Evolutionary conservation across 1,140 invertebrate genomes (phyloP).

Genomic region (Bombus impatiens): DNA sequence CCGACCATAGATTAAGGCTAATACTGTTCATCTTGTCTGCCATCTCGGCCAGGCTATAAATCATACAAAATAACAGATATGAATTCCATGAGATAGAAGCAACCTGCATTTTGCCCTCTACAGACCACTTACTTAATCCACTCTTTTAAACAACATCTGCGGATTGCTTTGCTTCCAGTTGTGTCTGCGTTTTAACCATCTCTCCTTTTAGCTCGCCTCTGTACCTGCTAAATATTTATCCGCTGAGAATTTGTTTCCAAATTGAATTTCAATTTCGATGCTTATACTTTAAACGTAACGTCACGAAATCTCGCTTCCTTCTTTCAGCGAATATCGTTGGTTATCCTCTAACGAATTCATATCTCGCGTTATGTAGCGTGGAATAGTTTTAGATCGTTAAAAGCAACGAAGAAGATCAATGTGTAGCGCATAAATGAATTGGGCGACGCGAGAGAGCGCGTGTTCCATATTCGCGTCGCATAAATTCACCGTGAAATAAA

Average conservation of each 20-base stretch:
- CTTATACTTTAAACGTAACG: no score
- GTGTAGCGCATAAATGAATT: neutral
- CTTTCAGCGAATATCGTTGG: neutral
- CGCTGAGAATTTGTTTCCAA: no score
- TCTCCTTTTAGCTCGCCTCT: neutral
- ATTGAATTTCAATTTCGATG: no score
- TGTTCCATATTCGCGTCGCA: neutral
- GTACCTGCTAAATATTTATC: neutral
- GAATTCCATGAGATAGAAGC: no score
- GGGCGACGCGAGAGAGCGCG: neutral
- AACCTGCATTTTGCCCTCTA: neutral
- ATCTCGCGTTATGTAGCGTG: no score
- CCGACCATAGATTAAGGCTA: constrained; percentile 10
- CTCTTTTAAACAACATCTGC: neutral
- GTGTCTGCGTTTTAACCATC: neutral
- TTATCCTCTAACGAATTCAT: neutral
- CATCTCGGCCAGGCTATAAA: neutral
- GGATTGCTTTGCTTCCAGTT: neutral
- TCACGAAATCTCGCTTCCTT: neutral
- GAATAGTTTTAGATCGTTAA: neutral
- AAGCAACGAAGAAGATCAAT: neutral
- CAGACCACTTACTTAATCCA: neutral
- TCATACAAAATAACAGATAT: constrained; percentile 3
- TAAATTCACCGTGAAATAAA: constrained; percentile 23
- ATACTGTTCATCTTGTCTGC: neutral